Evolutionary conservation across 64 coral and sea anemone species (phyloP).

Genomic region (Catalaphyllia jardinei): DNA sequence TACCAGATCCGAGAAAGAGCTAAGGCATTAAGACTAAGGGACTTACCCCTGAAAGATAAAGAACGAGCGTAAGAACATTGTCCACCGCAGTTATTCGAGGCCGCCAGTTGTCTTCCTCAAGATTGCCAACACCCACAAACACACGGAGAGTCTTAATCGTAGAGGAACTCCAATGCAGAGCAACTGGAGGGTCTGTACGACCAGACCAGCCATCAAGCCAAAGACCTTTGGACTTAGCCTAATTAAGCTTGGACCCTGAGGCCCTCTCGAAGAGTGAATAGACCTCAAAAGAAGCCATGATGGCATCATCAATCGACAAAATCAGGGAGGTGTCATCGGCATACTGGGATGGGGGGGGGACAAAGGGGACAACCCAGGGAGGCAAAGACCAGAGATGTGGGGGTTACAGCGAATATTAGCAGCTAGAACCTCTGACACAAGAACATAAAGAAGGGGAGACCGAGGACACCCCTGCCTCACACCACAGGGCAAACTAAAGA

Average conservation of each 20-base stretch:
- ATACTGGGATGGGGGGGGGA: background rate
- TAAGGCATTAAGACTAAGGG: too few relatives aligned
- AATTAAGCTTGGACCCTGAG: slow-evolving; percentile 15
- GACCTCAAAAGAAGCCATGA: background rate
- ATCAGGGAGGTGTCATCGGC: slow-evolving; percentile 37
- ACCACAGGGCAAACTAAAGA: slow-evolving; percentile 7
- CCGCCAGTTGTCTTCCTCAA: background rate
- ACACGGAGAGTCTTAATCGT: too few relatives aligned
- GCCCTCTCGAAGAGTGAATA: slow-evolving; percentile 13
- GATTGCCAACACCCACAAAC: too few relatives aligned
- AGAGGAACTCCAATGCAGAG: too few relatives aligned
- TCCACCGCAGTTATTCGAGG: background rate
- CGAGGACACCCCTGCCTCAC: slow-evolving; percentile 71
- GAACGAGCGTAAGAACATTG: too few relatives aligned
- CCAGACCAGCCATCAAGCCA: slow-evolving; percentile 22
- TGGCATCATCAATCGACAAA: background rate
- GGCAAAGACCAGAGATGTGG: too few relatives aligned
- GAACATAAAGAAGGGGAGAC: slow-evolving; percentile 12
- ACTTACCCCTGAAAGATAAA: too few relatives aligned
- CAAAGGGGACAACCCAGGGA: too few relatives aligned
- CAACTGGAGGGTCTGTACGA: slow-evolving; percentile 19
- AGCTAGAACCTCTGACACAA: too few relatives aligned
- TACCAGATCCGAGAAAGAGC: too few relatives aligned
- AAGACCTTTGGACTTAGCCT: slow-evolving; percentile 44
- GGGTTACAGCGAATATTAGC: too few relatives aligned